Evolutionary conservation across 2,113 vertebrate genomes (phyloP).

Genomic region (human): GRCh38 chr4:182299501-182300000

Average conservation of each 20-base stretch:
- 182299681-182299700: constrained; percentile 34
- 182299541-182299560: constrained; percentile 52
- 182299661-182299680: constrained; percentile 45
- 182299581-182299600: constrained; percentile 55
- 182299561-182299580: constrained; percentile 60
- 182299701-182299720: constrained; percentile 52
- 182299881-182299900: neutral
- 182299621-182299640: constrained; percentile 45
- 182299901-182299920: neutral
- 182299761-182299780: neutral
- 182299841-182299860: neutral
- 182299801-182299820: neutral
- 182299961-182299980: no score
- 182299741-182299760: neutral
- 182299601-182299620: constrained; percentile 63
- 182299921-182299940: no score
- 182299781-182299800: neutral
- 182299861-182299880: neutral
- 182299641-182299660: constrained; percentile 52
- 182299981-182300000: no score
- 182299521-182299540: neutral
- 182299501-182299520: neutral
- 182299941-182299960: no score
- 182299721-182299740: constrained; percentile 53
- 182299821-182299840: neutral